Evolutionary conservation across 2,113 vertebrate genomes (phyloP).

Genomic region (Mus pahari): DNA sequence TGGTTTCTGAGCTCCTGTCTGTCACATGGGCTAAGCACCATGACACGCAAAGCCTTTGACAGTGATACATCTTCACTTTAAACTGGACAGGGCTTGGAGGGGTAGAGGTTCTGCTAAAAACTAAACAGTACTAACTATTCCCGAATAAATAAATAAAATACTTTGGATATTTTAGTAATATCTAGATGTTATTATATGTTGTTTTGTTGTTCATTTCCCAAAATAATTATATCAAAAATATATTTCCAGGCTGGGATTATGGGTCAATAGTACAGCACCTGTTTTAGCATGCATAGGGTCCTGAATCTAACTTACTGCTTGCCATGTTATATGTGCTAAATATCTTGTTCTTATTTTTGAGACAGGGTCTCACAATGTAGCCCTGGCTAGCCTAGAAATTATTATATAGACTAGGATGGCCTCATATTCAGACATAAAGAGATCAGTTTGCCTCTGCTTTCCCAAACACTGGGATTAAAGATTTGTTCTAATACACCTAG

Average conservation of each 20-base stretch:
- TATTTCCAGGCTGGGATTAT: background rate
- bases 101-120: background rate
- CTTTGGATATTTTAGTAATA: background rate
- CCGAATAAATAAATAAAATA: background rate
- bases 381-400: background rate
- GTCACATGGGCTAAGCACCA: background rate
- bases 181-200: background rate
- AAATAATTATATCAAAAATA: conserved; percentile 56
- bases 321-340: background rate
- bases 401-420: background rate
- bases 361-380: background rate
- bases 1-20: background rate
- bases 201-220: conserved; percentile 37
- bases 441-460: background rate
- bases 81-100: background rate
- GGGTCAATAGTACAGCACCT: background rate
- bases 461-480: background rate
- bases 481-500: background rate
- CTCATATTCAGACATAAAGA: background rate
- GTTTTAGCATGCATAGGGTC: background rate
- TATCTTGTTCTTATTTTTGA: background rate
- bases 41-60: conserved; percentile 8
- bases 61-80: background rate
- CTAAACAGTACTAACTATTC: conserved; percentile 30
- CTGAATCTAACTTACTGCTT: background rate